phyloP scores from a whole-genome alignment of 2,888 invertebrate genomes.

The Synanthedon myopaeformis region DNA sequence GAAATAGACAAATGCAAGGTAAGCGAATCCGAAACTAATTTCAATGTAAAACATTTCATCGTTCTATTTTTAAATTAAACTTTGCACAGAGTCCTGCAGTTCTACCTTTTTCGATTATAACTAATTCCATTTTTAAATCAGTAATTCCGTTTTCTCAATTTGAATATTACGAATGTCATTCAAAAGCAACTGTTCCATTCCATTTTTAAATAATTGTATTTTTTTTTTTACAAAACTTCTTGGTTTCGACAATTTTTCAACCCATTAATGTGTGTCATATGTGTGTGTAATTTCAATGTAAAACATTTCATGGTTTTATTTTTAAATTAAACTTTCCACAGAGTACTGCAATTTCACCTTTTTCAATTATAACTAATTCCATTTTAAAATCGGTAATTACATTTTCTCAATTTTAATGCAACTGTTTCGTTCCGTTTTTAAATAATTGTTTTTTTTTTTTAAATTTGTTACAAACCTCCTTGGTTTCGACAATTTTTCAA shows the following conservation, averaged over 20 bases:
- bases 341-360: background rate
- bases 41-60: slow-evolving; percentile 64
- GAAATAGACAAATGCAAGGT: slow-evolving; percentile 65
- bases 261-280: no score
- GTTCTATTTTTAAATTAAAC: slow-evolving; percentile 21
- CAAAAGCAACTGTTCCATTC: no score
- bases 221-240: no score
- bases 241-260: no score
- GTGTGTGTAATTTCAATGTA: slow-evolving; percentile 69
- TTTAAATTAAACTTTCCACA: slow-evolving; percentile 1
- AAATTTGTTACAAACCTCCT: no score
- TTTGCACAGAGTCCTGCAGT: background rate
- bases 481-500: background rate
- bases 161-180: no score
- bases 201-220: no score
- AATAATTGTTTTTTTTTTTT: no score
- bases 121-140: background rate
- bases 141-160: no score
- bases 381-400: background rate
- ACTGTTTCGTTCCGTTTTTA: no score
- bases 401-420: no score
- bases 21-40: slow-evolving; percentile 67
- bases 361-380: background rate
- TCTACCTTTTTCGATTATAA: background rate
- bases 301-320: slow-evolving; percentile 53